A percentile compares a stretch with the other conserved stretches of the same genome.
Conservation (phyloP, 2,113 vertebrate genomes). For the Mugil cephalus region DNA sequence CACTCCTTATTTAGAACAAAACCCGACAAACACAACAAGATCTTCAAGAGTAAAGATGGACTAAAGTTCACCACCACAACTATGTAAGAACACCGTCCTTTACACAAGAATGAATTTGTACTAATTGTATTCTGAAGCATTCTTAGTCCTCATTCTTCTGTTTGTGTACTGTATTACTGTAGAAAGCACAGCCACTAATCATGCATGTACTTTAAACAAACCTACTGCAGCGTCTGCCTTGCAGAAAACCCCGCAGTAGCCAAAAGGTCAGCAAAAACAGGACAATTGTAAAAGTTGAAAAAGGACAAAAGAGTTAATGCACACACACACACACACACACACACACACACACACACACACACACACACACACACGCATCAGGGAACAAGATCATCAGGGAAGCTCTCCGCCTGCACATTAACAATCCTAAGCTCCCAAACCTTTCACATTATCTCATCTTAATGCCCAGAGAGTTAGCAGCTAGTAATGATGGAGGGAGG, state of each 20-base stretch:
- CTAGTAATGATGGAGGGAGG: conserved; percentile 14
- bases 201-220: not conserved
- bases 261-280: conserved; percentile 3
- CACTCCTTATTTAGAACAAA: not conserved
- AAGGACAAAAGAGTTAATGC: not conserved
- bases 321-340: not conserved
- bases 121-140: too few species aligned
- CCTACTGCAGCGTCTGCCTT: conserved; percentile 1
- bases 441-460: conserved; percentile 39
- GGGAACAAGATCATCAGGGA: not conserved
- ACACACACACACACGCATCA: not conserved
- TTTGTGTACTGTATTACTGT: not conserved
- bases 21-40: not conserved
- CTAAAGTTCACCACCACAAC: not conserved
- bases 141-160: too few species aligned
- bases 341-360: not conserved
- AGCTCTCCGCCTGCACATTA: conserved; percentile 10
- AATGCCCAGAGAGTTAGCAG: conserved; percentile 27
- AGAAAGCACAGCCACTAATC: not conserved
- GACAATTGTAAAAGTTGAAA: not conserved
- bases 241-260: not conserved
- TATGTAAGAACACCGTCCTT: not conserved
- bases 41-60: not conserved
- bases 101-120: too few species aligned
- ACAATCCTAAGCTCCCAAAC: conserved; percentile 43